phyloP scores from a whole-genome alignment of 2,113 vertebrate genomes.

The Sterna hirundo region DNA sequence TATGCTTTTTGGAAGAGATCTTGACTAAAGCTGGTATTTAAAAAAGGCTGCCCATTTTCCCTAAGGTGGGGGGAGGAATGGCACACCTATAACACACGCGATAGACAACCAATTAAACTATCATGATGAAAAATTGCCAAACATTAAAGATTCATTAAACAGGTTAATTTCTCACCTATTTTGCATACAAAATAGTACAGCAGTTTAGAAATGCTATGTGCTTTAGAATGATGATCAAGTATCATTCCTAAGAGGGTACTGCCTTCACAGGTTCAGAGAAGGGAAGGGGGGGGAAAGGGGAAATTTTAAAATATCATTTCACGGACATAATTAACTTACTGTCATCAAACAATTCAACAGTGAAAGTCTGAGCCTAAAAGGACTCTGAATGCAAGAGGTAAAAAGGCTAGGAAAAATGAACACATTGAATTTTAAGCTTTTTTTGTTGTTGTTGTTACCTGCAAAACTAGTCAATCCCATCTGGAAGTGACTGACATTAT shows the following conservation, averaged over 20 bases:
- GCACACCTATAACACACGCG: neutral
- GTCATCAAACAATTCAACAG: neutral
- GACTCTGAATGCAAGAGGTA: neutral
- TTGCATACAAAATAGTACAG: slow-evolving; percentile 35
- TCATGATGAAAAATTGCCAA: slow-evolving; percentile 22
- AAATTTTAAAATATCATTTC: neutral
- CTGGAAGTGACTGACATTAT: slow-evolving; percentile 4
- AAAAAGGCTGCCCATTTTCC: neutral
- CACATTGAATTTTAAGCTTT: neutral
- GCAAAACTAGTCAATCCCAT: neutral
- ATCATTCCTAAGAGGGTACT: neutral
- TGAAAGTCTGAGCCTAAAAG: neutral
- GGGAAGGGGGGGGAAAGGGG: neutral
- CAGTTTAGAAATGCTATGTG: neutral
- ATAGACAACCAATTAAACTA: slow-evolving; percentile 38
- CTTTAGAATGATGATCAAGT: neutral
- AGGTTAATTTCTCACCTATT: slow-evolving; percentile 22
- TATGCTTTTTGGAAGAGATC: neutral
- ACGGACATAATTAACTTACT: neutral
- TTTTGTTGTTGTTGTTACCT: neutral
- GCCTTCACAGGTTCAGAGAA: neutral
- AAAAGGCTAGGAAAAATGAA: neutral
- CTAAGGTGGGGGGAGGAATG: neutral
- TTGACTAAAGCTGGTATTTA: neutral
- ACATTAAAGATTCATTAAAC: slow-evolving; percentile 25